Percentiles rank a stretch among this genome's conserved stretches.
Conservation (phyloP, 2,888 invertebrate species). For the Ellobium chinense region DNA sequence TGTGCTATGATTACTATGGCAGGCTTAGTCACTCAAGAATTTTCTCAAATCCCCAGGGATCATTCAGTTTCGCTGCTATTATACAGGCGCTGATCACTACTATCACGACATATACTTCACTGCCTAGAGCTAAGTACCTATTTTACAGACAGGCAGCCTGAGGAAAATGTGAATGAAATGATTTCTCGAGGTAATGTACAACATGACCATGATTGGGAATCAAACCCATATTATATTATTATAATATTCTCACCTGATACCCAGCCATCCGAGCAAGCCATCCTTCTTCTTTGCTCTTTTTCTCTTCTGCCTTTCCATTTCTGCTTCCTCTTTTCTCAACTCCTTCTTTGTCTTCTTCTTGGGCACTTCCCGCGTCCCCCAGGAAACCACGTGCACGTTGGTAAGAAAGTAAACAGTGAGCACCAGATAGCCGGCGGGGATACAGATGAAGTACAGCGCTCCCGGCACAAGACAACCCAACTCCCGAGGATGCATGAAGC, state of each 20-base stretch:
- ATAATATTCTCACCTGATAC: slow-evolving; percentile 49
- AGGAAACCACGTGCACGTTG: slow-evolving; percentile 94
- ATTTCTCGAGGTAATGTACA: too few species aligned
- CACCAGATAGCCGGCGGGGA: slow-evolving; percentile 96
- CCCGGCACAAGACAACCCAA: slow-evolving; percentile 82
- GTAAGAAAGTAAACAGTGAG: slow-evolving; percentile 95
- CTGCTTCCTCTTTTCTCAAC: slow-evolving; percentile 89
- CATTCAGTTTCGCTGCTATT: too few species aligned
- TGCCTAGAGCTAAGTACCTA: too few species aligned
- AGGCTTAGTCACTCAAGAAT: too few species aligned
- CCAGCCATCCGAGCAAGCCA: slow-evolving; percentile 80
- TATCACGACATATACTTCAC: too few species aligned
- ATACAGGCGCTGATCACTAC: too few species aligned
- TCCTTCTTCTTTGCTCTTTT: slow-evolving; percentile 84
- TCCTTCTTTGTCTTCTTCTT: slow-evolving; percentile 71
- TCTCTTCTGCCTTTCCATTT: slow-evolving; percentile 84
- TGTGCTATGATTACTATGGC: too few species aligned
- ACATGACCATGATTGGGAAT: too few species aligned
- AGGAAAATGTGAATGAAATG: too few species aligned
- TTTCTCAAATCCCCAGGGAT: too few species aligned
- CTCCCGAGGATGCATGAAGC: slow-evolving; percentile 96
- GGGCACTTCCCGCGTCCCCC: slow-evolving; percentile 92
- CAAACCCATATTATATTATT: background rate
- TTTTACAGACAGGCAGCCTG: too few species aligned
- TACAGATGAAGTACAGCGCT: slow-evolving; percentile 91